phyloP scores from a whole-genome alignment of 2,113 vertebrate species.

The Sigmodon hispidus region DNA sequence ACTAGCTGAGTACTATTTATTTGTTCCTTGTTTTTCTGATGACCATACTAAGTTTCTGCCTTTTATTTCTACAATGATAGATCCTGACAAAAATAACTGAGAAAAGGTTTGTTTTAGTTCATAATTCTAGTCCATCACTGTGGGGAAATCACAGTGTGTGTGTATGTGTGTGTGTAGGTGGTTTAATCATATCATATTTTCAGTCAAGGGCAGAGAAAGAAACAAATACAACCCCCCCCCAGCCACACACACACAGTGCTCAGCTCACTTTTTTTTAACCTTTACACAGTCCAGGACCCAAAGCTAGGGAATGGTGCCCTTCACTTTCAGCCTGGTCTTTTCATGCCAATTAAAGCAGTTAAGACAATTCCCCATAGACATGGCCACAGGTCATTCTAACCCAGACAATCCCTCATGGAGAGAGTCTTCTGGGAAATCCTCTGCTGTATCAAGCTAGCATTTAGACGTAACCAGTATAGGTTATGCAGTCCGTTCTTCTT shows the following conservation, averaged over 20 bases:
- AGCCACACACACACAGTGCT: no score
- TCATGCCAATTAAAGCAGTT: neutral
- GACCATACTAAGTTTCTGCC: accelerated
- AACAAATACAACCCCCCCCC: no score
- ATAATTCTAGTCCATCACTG: neutral
- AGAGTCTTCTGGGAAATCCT: neutral
- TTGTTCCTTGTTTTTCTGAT: neutral
- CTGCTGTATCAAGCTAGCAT: neutral
- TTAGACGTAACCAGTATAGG: neutral
- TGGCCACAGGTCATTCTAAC: no score
- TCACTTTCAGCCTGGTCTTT: neutral
- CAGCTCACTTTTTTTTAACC: no score
- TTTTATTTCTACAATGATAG: neutral
- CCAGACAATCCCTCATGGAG: neutral
- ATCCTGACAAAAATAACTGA: neutral
- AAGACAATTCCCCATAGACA: neutral
- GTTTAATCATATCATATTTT: neutral
- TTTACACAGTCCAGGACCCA: no score
- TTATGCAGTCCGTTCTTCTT: accelerated
- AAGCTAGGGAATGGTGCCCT: neutral
- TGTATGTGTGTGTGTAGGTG: neutral
- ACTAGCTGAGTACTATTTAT: accelerated
- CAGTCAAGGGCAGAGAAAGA: neutral
- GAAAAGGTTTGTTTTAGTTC: neutral
- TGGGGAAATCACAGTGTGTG: neutral